Conservation (phyloP, 2,113 vertebrate species). For the Gobius niger region DNA sequence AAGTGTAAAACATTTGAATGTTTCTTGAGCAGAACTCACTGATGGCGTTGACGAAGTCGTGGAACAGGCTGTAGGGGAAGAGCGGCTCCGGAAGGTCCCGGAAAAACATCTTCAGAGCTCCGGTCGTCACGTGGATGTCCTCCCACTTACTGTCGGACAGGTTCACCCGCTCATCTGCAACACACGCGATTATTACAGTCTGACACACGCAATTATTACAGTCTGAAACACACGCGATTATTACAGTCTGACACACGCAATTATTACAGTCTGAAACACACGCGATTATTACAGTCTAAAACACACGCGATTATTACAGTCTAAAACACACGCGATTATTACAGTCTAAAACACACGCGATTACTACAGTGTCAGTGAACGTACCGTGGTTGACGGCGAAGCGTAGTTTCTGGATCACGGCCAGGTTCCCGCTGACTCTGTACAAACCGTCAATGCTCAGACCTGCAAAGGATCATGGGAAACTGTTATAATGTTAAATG, state of each 20-base stretch:
- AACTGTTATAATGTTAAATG: no score
- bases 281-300: no score
- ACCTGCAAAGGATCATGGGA: slow-evolving; percentile 70
- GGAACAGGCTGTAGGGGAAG: slow-evolving; percentile 88
- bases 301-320: no score
- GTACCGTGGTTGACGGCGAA: slow-evolving; percentile 93
- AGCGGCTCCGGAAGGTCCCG: slow-evolving; percentile 93
- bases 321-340: no score
- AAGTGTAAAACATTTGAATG: background rate
- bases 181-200: background rate
- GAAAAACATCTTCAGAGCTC: slow-evolving; percentile 98
- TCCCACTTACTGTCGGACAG: slow-evolving; percentile 93
- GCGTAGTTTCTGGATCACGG: slow-evolving; percentile 94
- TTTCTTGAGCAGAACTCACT: slow-evolving; percentile 79
- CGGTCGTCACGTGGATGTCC: slow-evolving; percentile 95
- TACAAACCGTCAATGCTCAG: slow-evolving; percentile 90
- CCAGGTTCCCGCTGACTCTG: slow-evolving; percentile 94
- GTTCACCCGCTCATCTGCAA: slow-evolving; percentile 90
- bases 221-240: no score
- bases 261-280: no score
- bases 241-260: no score
- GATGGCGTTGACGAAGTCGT: slow-evolving; percentile 91
- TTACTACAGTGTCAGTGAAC: background rate
- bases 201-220: no score
- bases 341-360: no score